A percentile compares a stretch with the other conserved stretches of the same genome.
phyloP scores from a whole-genome alignment of 2,888 invertebrate genomes.

The Lingula anatina region DNA sequence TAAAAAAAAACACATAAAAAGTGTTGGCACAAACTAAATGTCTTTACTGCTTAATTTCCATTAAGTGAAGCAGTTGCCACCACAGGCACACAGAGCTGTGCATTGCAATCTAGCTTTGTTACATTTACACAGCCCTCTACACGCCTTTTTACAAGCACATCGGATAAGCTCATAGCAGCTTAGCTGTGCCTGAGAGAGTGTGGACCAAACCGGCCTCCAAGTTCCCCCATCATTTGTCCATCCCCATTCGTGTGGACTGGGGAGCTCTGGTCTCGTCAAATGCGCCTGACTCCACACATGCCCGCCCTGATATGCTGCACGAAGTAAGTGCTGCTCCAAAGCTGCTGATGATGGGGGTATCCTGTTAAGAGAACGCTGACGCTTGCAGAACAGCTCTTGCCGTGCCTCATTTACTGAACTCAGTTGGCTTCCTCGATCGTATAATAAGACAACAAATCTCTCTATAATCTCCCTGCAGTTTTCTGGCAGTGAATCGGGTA shows the following conservation, averaged over 20 bases:
- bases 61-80: too few relatives aligned
- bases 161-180: too few relatives aligned
- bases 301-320: conserved; percentile 14
- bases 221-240: too few relatives aligned
- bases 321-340: conserved; percentile 13
- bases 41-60: too few relatives aligned
- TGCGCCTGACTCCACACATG: conserved; percentile 9
- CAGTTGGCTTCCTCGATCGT: conserved; percentile 10
- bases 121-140: too few relatives aligned
- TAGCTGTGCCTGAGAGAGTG: too few relatives aligned
- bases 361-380: conserved; percentile 6
- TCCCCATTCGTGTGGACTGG: conserved; percentile 5
- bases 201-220: background rate
- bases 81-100: too few relatives aligned
- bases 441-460: conserved; percentile 16
- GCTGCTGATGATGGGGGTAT: conserved; percentile 17
- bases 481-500: too few relatives aligned
- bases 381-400: conserved; percentile 12
- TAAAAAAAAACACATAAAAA: too few relatives aligned
- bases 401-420: conserved; percentile 12
- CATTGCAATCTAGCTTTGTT: too few relatives aligned
- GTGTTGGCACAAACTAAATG: too few relatives aligned
- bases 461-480: conserved; percentile 11
- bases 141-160: too few relatives aligned
- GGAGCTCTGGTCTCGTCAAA: background rate